Conservation (phyloP, 2,113 vertebrate genomes). For the Colistium nudipinnis region DNA sequence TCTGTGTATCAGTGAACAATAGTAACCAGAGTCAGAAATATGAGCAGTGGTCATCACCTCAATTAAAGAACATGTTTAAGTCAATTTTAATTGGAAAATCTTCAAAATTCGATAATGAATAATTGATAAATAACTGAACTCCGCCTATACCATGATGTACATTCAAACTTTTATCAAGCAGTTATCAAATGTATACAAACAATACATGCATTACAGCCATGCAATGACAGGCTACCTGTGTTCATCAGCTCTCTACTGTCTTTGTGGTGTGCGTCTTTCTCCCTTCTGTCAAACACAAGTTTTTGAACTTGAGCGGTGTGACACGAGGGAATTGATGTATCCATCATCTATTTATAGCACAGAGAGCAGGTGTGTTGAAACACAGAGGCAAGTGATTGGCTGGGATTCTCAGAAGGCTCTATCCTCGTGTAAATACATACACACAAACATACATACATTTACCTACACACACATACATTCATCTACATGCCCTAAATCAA, state of each 20-base stretch:
- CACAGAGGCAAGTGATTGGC: slow-evolving; percentile 53
- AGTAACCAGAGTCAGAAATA: not conserved
- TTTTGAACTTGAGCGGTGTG: slow-evolving; percentile 48
- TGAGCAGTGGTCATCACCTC: not conserved
- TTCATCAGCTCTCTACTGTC: slow-evolving; percentile 14
- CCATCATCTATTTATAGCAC: slow-evolving; percentile 67
- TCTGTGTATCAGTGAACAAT: not conserved
- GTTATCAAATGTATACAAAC: not conserved
- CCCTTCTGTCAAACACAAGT: slow-evolving; percentile 50
- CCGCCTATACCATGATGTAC: too few relatives aligned
- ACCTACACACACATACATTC: slow-evolving; percentile 1
- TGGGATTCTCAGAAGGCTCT: not conserved
- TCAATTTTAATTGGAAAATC: too few relatives aligned
- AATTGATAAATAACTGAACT: too few relatives aligned
- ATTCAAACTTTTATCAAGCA: not conserved
- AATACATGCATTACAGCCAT: not conserved
- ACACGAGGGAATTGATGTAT: slow-evolving; percentile 56
- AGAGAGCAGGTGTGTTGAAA: slow-evolving; percentile 52
- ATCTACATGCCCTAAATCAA: slow-evolving; percentile 2
- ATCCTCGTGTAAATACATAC: not conserved
- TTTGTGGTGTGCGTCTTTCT: slow-evolving; percentile 37
- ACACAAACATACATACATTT: slow-evolving; percentile 11
- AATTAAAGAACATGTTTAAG: not conserved
- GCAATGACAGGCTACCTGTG: slow-evolving; percentile 8
- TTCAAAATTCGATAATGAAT: too few relatives aligned